Base-by-base conservation (phyloP, 2,888 invertebrate genomes). In the Clostera curtula region DNA sequence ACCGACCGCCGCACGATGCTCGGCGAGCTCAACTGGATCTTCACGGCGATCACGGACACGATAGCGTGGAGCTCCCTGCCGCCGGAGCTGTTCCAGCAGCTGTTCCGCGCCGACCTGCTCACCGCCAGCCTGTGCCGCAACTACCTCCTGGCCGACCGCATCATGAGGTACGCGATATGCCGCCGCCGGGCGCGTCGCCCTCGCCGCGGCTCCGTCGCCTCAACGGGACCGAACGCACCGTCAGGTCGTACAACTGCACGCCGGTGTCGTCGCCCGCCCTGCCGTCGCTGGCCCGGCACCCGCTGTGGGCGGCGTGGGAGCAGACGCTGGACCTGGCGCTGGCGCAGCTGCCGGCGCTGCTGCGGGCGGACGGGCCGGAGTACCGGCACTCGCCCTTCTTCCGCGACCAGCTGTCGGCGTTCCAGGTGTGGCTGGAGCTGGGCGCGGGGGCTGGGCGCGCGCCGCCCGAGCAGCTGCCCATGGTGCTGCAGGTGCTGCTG, bases 1-100 rank as follows among this genome's bases (percentile, higher is more conserved):
- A 93, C 93, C 45, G 98, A 98, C 82, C 87, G 98, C 10, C 88
- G 97, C 52, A 98, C 99, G 13, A 96, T 98, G 95, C 87, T 98
- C 44, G 99, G 99, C 24, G 98, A 99, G 83, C 85, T 99, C 34
- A 99, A 99, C 86, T 99, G 99, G 99, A 98, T 99, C 65, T 99
- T 99, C 83, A 99, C 99, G 2, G 98, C 99, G 21, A 97, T 99
- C 50, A 99, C 99, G 0, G 99, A 99, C 73, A 99, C 99, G 5
- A 98, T 99, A 62, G 99, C 99, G 1, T 99, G 98, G 98, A 97
- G 97, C 68, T 94, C 93, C 19, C 85, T 99, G 53, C 96, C 97
- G 3, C 87, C 93, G 72, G 97, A 98, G 51, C 83, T 97, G 50
- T 98, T 99, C 80, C 98, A 99, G 84, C 94, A 93, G 68, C 84